Evolutionary conservation across 2,797 vertebrate species (phyloP), one percentile per base, ranked within the genome.

Genomic region (Ptychadena robeensis): DNA sequence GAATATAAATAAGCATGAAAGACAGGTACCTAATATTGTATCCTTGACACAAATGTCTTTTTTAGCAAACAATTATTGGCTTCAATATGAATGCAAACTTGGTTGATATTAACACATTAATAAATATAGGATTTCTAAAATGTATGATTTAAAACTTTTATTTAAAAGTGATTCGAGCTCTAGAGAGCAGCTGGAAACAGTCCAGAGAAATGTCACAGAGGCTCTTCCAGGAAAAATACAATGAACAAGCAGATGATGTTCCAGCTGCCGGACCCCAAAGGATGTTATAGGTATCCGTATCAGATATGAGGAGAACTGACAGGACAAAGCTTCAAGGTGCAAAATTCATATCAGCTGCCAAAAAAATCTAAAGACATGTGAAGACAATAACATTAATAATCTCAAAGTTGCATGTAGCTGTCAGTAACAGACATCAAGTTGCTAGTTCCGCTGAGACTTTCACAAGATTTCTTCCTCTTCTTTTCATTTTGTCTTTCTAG

Each of bases 301-400:
- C 75, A 79, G 75, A 79, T 83, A 67, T 83, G 75, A 66, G 75
- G 66, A 67, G 69, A 73, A 64, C 68, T 83, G 75, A 79, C 82
- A 83, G 61, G 75, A 73, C 69, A 79, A 73, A 73, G 82, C 75
- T 83, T 83, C 77, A 79, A 83, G 82, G 61, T 67, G 78, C 37
- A 83, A 83, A 83, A 83, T 79, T 77, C 69, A 79, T 73, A 79
- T 78, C 68, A 83, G 61, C 82, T 83, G 81, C 73, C 81, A 82
- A 77, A 59, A 53, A 76, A 82, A 65, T 76, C 48, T 44, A 76
- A 76, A 67, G 80, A 69, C 73, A 75, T 31, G 32, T 59, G 48
- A 82, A 76, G 65, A 65, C 73, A 76, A 82, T 69, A 82, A 82
- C 73, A 76, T 82, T 74, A 75, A 69, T 82, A 82, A 82, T 76